These are phyloP conservation scores for Caenorhabditis wallacei DNA, from an alignment of 2,888 invertebrate genomes.

Conservation along the genomic window DNA sequence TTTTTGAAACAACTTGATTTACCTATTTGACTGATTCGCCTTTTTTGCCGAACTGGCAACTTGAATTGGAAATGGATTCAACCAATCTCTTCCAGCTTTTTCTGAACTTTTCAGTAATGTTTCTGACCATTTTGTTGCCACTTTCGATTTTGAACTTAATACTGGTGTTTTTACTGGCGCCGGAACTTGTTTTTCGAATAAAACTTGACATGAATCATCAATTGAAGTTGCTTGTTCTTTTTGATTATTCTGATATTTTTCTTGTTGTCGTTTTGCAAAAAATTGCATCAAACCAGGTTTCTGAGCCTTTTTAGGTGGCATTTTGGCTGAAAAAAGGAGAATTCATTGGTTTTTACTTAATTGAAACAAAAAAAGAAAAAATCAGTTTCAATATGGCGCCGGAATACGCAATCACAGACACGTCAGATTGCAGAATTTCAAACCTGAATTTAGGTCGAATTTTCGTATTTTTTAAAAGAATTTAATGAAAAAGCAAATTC, in stretches of 20 bases:
- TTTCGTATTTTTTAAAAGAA: too few species aligned
- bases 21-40: slow-evolving; percentile 5
- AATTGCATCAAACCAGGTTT: slow-evolving; percentile 34
- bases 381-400: slow-evolving; percentile 17
- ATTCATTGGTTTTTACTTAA: neutral
- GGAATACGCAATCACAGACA: slow-evolving; percentile 23
- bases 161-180: neutral
- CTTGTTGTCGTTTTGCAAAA: slow-evolving; percentile 49
- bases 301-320: slow-evolving; percentile 39
- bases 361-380: neutral
- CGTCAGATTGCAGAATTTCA: slow-evolving; percentile 12
- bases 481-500: too few species aligned
- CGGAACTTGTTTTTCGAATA: slow-evolving; percentile 30
- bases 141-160: slow-evolving; percentile 18
- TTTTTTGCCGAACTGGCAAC: slow-evolving; percentile 15
- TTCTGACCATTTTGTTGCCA: slow-evolving; percentile 42
- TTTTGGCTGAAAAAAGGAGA: slow-evolving; percentile 1
- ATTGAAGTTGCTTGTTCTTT: neutral
- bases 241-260: slow-evolving; percentile 7
- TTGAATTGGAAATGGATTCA: slow-evolving; percentile 35
- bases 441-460: too few species aligned
- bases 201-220: slow-evolving; percentile 50
- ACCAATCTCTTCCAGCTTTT: slow-evolving; percentile 46
- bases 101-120: slow-evolving; percentile 29
- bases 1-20: neutral